These are phyloP conservation scores for Ptilorrhoa leucosticta DNA, from an alignment of 2,113 vertebrate species.

Conservation along the genomic window DNA sequence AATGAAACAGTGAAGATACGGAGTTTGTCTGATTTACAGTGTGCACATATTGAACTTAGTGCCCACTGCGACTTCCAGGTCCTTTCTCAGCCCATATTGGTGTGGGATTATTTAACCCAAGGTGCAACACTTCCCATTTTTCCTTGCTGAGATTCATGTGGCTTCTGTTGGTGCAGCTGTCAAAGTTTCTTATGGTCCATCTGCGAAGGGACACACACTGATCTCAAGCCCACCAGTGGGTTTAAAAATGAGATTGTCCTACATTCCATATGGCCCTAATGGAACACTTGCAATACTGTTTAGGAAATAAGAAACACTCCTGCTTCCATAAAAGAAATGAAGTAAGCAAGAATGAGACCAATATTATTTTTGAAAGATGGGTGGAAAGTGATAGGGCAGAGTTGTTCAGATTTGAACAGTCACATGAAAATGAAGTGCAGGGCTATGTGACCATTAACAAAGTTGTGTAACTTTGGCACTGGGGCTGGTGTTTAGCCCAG, in stretches of 20 bases:
- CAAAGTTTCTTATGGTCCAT: background rate
- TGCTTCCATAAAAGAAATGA: background rate
- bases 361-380: background rate
- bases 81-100: background rate
- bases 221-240: rapidly evolving
- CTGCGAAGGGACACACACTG: background rate
- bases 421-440: background rate
- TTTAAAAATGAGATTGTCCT: background rate
- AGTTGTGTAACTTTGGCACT: background rate
- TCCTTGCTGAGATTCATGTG: background rate
- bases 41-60: background rate
- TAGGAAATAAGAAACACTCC: background rate
- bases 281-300: background rate
- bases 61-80: background rate
- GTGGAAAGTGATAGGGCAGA: background rate
- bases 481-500: background rate
- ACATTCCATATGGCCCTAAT: background rate
- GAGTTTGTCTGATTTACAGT: background rate
- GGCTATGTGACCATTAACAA: background rate
- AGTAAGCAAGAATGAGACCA: background rate
- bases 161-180: background rate
- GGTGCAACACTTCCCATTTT: background rate
- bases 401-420: background rate
- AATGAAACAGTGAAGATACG: background rate
- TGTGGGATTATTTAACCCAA: background rate